phyloP scores from a whole-genome alignment of 2,797 vertebrate species.

The Tadarida brasiliensis region DNA sequence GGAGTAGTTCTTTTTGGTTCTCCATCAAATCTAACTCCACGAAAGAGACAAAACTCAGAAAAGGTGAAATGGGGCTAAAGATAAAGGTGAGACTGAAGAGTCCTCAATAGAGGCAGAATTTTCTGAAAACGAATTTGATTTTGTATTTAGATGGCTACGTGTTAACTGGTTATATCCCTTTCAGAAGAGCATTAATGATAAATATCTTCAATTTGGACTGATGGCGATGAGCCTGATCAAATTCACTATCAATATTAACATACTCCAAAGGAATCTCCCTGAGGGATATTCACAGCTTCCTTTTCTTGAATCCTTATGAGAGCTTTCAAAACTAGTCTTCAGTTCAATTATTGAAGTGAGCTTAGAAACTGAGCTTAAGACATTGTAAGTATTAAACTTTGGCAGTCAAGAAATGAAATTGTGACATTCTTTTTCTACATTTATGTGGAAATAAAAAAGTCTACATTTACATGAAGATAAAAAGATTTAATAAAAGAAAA shows the following conservation, averaged over 20 bases:
- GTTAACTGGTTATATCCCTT: neutral
- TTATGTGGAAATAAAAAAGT: neutral
- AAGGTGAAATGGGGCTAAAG: neutral
- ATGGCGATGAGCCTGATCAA: neutral
- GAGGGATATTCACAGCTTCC: neutral
- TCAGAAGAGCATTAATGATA: neutral
- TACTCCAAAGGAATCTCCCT: neutral
- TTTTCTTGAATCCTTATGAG: neutral
- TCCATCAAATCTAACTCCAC: neutral
- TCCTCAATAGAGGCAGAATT: neutral
- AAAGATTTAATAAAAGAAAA: conserved; percentile 13
- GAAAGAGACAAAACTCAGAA: neutral
- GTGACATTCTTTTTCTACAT: neutral
- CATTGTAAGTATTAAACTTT: neutral
- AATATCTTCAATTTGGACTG: neutral
- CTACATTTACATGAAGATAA: neutral
- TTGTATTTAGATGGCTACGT: neutral
- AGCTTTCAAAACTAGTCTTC: neutral
- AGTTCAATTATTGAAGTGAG: neutral
- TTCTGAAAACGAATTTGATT: neutral
- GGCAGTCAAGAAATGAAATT: neutral
- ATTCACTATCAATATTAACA: neutral
- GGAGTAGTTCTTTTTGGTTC: neutral
- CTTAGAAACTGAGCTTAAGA: neutral
- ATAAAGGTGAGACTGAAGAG: neutral